Conservation (phyloP, 2,797 vertebrate species). For the Salarias fasciatus region DNA sequence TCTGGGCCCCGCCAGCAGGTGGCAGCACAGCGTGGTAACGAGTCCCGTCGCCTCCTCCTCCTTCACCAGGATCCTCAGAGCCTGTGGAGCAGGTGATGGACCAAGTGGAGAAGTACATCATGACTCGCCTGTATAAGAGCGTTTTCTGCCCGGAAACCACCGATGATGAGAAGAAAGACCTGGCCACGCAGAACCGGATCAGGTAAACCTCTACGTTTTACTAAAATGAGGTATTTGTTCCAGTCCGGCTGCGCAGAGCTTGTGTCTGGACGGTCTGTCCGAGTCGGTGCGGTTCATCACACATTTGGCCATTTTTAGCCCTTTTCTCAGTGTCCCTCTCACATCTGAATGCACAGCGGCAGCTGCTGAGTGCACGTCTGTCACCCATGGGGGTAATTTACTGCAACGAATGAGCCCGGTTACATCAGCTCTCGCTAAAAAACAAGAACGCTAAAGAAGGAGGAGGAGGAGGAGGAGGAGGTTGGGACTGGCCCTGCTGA, state of each 20-base stretch:
- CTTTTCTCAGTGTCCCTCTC: background rate
- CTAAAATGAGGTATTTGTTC: too few species aligned
- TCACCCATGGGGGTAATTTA: background rate
- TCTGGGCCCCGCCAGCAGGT: slow-evolving; percentile 1
- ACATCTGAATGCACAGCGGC: slow-evolving; percentile 16
- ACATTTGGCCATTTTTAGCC: slow-evolving; percentile 31
- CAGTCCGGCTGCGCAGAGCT: slow-evolving; percentile 27
- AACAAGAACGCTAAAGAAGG: too few species aligned
- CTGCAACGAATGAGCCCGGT: slow-evolving; percentile 1
- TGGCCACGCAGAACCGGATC: slow-evolving; percentile 92
- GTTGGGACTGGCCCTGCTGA: background rate
- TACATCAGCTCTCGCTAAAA: too few species aligned
- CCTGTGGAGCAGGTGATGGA: slow-evolving; percentile 95
- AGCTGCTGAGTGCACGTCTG: slow-evolving; percentile 18
- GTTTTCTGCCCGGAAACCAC: slow-evolving; percentile 97
- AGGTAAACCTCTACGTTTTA: slow-evolving; percentile 84
- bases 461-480: background rate
- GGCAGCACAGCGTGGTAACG: slow-evolving; percentile 11
- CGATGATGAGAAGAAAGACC: slow-evolving; percentile 97
- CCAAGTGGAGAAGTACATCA: slow-evolving; percentile 96
- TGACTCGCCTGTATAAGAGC: slow-evolving; percentile 96
- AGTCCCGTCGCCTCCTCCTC: background rate
- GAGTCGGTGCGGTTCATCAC: slow-evolving; percentile 22
- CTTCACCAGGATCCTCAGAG: slow-evolving; percentile 88
- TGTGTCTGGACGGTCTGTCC: slow-evolving; percentile 19